Conservation (phyloP, 2,797 vertebrate species). For the Phalloptychus januarius region DNA sequence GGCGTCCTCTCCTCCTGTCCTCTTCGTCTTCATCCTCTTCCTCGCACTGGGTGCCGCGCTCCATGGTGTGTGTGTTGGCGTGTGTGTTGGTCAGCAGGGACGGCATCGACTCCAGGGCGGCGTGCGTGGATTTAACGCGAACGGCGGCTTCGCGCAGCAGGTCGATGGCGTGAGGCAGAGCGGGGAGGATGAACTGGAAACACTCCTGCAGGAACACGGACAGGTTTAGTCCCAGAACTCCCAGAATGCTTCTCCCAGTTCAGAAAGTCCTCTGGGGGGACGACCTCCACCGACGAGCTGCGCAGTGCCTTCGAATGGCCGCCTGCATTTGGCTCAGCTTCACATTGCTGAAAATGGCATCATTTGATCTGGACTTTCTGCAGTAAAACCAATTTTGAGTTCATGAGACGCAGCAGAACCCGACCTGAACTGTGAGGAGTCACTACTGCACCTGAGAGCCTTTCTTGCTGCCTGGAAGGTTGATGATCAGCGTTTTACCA, state of each 20-base stretch:
- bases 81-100: conserved; percentile 73
- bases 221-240: neutral
- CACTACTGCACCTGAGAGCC: conserved; percentile 90
- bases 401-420: neutral
- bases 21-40: conserved; percentile 97
- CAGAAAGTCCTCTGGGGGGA: neutral
- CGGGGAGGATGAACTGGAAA: conserved; percentile 99
- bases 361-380: neutral
- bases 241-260: too few species aligned
- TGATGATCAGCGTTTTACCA: conserved; percentile 98
- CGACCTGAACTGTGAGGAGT: neutral
- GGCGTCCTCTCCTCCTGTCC: conserved; percentile 88
- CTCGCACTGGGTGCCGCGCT: conserved; percentile 87
- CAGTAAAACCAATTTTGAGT: neutral
- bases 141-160: conserved; percentile 95
- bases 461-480: conserved; percentile 98
- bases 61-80: conserved; percentile 73
- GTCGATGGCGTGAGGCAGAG: conserved; percentile 97
- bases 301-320: neutral
- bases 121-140: conserved; percentile 92
- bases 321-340: neutral
- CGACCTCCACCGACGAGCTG: neutral
- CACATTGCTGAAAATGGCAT: neutral
- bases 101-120: conserved; percentile 94
- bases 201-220: conserved; percentile 86